Percentiles rank a stretch among this genome's conserved stretches.
Conservation (phyloP, 2,113 vertebrate genomes). For the Abramis brama region DNA sequence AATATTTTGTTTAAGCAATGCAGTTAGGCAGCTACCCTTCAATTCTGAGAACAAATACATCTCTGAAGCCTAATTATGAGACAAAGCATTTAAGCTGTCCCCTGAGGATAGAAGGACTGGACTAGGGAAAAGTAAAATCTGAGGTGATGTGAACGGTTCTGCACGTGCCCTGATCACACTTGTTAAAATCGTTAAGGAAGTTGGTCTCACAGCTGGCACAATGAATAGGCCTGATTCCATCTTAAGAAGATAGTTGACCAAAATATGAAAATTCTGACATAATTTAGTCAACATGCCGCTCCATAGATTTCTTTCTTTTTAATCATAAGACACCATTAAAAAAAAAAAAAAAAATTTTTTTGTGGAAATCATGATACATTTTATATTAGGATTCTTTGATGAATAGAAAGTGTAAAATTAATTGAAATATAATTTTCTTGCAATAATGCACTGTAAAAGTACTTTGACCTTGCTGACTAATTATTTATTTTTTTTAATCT, state of each 20-base stretch:
- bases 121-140: constrained; percentile 1
- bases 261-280: background rate
- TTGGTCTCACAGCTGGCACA: constrained; percentile 66
- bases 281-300: background rate
- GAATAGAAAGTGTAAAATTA: background rate
- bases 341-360: background rate
- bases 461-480: background rate
- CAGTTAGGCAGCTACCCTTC: constrained; percentile 70
- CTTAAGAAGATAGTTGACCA: no score
- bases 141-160: background rate
- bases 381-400: background rate
- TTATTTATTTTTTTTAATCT: background rate
- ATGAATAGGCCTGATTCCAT: constrained; percentile 8
- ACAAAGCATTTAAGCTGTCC: constrained; percentile 71
- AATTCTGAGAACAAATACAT: constrained; percentile 71
- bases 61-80: constrained; percentile 70
- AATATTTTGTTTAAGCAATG: constrained; percentile 69
- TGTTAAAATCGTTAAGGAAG: constrained; percentile 72
- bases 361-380: background rate
- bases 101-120: constrained; percentile 62
- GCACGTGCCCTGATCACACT: constrained; percentile 27
- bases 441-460: background rate
- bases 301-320: background rate
- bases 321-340: background rate
- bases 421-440: background rate